A percentile compares a stretch with the other conserved stretches of the same genome.
Conservation (phyloP, 2,797 vertebrate genomes). For the Xenentodon cancila region DNA sequence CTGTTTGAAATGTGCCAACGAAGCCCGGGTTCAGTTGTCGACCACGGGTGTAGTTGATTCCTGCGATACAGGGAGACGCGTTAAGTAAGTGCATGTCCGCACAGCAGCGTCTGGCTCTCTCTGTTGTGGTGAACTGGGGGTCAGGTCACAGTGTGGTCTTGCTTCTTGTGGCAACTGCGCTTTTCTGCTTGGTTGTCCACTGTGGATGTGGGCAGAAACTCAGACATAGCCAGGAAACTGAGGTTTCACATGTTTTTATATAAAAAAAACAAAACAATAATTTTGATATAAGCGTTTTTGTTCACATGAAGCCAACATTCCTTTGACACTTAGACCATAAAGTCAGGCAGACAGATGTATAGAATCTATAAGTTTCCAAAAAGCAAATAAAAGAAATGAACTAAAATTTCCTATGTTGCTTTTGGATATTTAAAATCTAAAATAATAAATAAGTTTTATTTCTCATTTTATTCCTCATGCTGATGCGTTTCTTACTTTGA, state of each 20-base stretch:
- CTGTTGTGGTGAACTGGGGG: constrained; percentile 71
- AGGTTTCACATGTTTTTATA: constrained; percentile 54
- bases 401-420: not conserved
- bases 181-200: constrained; percentile 53
- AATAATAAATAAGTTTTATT: not conserved
- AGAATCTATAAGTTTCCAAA: constrained; percentile 2
- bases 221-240: constrained; percentile 62
- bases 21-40: too few species aligned
- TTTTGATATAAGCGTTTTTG: not conserved
- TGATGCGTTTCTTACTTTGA: not conserved
- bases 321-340: not conserved
- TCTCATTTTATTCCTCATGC: not conserved
- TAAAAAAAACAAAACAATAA: not conserved
- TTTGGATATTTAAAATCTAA: not conserved
- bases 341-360: not conserved
- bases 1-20: too few species aligned
- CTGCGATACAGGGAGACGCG: not conserved
- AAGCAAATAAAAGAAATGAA: not conserved
- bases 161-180: constrained; percentile 41
- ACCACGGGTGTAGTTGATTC: too few species aligned
- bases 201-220: constrained; percentile 60
- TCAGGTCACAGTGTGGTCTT: constrained; percentile 28
- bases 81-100: constrained; percentile 11
- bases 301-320: not conserved
- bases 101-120: constrained; percentile 22